Evolutionary conservation across 2,797 vertebrate species (phyloP), one percentile per base, ranked within the genome.

Genomic region (Platyrinchus mystaceus): DNA sequence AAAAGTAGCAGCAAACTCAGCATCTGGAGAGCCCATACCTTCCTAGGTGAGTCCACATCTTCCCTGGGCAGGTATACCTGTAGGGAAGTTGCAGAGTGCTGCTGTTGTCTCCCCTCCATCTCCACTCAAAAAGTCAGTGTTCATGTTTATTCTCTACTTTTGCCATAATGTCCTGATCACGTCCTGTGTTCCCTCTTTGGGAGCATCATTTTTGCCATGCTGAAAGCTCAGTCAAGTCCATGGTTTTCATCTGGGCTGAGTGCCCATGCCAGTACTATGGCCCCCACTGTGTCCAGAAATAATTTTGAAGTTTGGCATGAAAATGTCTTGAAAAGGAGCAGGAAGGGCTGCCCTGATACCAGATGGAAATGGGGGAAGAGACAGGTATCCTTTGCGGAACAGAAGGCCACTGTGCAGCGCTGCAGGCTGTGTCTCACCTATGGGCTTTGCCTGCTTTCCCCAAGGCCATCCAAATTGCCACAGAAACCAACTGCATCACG

Each of bases 401-500:
- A 43, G 60, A 37, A 50, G 37, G 28, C 36, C 23, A 15, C 1
- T 60, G 36, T 30, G 39, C 15, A 30, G 6, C 0, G 0, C 53
- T 3, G 1, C 0, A 4, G 28, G 27, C 74, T 50, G 60, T 30
- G 26, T 66, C 84, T 94, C 85, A 94, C 39, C 39, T 20, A 6
- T 1, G 56, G 59, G 21, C 52, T 90, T 90, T 75, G n/a, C 17
- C 49, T 71, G 50, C 34, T 77, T 81, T 91, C 85, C 20, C 60
- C 41, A 93, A 99, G 99, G 97, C 98, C 53, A 87, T 99, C 90
- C 96, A 98, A 73, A 95, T 98, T 1, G 90, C 98, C 88, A 86
- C 76, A 68, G 98, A 98, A 74, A 93, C 98, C 78, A 99, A 99
- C 96, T 99, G 98, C 95, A 97, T 98, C 95, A 98, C 98, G 0